These are phyloP conservation scores for Calcarius lapponicus DNA, from an alignment of 2,797 vertebrate genomes.

Conservation along the genomic window DNA sequence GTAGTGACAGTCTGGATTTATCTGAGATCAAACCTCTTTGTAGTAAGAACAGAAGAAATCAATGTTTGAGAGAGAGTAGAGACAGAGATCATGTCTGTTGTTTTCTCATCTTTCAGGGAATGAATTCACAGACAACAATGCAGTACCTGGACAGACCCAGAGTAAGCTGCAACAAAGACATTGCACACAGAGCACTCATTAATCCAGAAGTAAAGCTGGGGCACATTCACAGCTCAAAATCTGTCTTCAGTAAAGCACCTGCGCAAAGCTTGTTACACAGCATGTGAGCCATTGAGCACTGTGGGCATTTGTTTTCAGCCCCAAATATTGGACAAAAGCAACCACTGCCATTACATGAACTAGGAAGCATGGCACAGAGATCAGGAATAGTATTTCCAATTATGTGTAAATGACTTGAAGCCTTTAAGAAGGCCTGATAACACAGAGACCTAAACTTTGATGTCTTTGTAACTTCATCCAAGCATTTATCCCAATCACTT, in stretches of 20 bases:
- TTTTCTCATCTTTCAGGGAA: neutral
- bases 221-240: neutral
- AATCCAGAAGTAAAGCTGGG: neutral
- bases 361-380: neutral
- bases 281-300: neutral
- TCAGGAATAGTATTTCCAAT: neutral
- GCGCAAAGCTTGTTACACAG: neutral
- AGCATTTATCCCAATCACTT: neutral
- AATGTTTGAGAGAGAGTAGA: neutral
- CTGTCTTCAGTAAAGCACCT: neutral
- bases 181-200: neutral
- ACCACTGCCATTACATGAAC: neutral
- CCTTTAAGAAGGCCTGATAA: neutral
- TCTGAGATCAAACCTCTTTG: neutral
- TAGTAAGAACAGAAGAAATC: neutral
- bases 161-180: neutral
- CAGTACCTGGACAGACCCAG: neutral
- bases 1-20: neutral
- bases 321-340: neutral
- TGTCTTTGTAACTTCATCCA: neutral
- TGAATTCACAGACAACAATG: accelerated
- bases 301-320: neutral
- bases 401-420: neutral
- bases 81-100: neutral
- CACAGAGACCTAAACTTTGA: neutral